These are phyloP conservation scores for Apaloderma vittatum DNA, from an alignment of 2,113 vertebrate genomes.

Conservation along the genomic window DNA sequence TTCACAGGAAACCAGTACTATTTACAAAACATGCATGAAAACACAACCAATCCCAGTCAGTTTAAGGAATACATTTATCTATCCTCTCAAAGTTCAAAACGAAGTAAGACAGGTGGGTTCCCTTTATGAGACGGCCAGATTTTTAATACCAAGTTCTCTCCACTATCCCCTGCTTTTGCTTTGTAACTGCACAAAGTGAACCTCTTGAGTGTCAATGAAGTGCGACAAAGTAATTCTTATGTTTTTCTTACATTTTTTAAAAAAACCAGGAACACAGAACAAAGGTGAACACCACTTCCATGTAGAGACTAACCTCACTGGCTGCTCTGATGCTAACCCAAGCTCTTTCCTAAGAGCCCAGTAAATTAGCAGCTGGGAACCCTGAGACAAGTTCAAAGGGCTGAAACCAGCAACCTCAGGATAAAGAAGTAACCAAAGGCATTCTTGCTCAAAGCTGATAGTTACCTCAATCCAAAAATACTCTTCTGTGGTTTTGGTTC, in stretches of 20 bases:
- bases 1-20: background rate
- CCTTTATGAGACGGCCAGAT: background rate
- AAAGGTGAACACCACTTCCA: background rate
- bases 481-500: background rate
- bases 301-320: background rate
- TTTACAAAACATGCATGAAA: background rate
- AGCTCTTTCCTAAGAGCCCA: background rate
- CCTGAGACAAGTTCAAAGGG: background rate
- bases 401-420: background rate
- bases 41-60: background rate
- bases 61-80: background rate
- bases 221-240: background rate
- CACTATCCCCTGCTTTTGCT: background rate
- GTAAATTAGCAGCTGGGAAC: background rate
- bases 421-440: background rate
- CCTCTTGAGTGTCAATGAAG: background rate
- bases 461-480: background rate
- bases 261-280: background rate
- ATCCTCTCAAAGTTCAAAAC: background rate
- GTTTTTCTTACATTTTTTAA: background rate
- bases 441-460: background rate
- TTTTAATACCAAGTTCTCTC: background rate
- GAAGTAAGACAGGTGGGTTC: background rate
- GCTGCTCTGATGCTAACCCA: background rate
- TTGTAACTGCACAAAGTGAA: accelerated